phyloP scores from a whole-genome alignment of 2,113 vertebrate species.

The Centropristis striata region DNA sequence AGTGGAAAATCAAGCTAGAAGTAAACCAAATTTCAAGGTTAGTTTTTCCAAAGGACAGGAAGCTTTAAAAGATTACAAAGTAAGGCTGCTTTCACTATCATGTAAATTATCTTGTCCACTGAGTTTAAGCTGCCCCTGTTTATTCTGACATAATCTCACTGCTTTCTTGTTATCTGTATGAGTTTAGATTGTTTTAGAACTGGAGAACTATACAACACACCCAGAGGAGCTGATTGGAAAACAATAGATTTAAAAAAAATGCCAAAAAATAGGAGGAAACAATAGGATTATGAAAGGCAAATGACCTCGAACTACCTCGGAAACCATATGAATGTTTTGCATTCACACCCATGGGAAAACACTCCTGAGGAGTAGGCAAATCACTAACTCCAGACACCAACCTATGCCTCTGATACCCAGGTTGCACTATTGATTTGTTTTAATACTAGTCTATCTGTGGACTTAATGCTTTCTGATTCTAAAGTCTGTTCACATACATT shows the following conservation, averaged over 20 bases:
- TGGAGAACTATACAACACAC: not conserved
- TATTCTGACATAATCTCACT: not conserved
- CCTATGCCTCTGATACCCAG: conserved; percentile 17
- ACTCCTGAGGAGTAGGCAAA: not conserved
- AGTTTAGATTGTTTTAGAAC: conserved; percentile 7
- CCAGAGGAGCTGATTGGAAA: not conserved
- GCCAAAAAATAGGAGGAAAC: not conserved
- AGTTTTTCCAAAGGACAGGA: conserved; percentile 1
- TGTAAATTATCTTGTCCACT: not conserved
- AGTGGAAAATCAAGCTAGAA: conserved; percentile 40
- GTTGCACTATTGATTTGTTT: conserved; percentile 23
- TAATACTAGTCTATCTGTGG: not conserved
- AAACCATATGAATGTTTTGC: conserved; percentile 16
- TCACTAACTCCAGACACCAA: conserved; percentile 22
- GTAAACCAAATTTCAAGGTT: conserved; percentile 61
- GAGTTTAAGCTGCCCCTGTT: not conserved
- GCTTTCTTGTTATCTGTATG: not conserved
- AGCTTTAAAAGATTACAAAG: conserved; percentile 19
- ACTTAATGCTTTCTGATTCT: conserved; percentile 24
- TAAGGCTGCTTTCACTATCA: conserved; percentile 5
- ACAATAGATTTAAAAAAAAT: not conserved
- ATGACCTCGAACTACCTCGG: conserved; percentile 31
- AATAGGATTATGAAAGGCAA: not conserved
- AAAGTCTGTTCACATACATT: conserved; percentile 10
- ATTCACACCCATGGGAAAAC: not conserved